Percentiles rank a stretch among this genome's conserved stretches.
Conservation (phyloP, 2,113 vertebrate species). For the Podarcis cretensis region DNA sequence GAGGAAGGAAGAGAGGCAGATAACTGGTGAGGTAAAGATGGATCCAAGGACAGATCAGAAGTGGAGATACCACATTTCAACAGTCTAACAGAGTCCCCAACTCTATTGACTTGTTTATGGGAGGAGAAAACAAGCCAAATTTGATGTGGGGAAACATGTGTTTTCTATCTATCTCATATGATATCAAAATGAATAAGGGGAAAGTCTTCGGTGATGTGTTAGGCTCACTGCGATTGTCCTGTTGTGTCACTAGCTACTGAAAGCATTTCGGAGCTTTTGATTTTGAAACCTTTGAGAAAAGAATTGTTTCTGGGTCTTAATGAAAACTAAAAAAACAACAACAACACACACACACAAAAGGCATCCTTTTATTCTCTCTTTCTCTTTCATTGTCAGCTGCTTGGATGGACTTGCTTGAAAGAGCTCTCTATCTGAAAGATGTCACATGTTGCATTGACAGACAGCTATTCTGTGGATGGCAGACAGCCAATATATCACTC, state of each 20-base stretch:
- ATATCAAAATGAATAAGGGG: not conserved
- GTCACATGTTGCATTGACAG: constrained; percentile 51
- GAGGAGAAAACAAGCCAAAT: constrained; percentile 1
- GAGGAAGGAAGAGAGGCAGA: too few species aligned
- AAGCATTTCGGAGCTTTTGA: constrained; percentile 9
- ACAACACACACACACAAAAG: not conserved
- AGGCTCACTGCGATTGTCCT: not conserved
- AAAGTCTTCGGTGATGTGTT: not conserved
- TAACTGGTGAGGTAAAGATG: too few species aligned
- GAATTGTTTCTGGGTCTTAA: constrained; percentile 33
- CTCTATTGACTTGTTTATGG: not conserved
- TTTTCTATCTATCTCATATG: not conserved
- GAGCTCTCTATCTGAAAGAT: constrained; percentile 54
- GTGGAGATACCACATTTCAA: too few species aligned
- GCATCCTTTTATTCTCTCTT: constrained; percentile 19
- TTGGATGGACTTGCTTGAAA: constrained; percentile 51
- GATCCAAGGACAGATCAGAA: too few species aligned
- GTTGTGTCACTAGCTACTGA: constrained; percentile 20
- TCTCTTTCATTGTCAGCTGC: constrained; percentile 27
- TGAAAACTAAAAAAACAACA: not conserved
- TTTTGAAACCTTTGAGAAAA: not conserved
- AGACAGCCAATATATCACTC: constrained; percentile 64
- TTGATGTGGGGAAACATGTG: not conserved
- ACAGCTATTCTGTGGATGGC: constrained; percentile 43
- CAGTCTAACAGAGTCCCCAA: too few species aligned